These are phyloP conservation scores for Enteromius viviparus DNA, from an alignment of 2,797 vertebrate species.

Conservation along the genomic window DNA sequence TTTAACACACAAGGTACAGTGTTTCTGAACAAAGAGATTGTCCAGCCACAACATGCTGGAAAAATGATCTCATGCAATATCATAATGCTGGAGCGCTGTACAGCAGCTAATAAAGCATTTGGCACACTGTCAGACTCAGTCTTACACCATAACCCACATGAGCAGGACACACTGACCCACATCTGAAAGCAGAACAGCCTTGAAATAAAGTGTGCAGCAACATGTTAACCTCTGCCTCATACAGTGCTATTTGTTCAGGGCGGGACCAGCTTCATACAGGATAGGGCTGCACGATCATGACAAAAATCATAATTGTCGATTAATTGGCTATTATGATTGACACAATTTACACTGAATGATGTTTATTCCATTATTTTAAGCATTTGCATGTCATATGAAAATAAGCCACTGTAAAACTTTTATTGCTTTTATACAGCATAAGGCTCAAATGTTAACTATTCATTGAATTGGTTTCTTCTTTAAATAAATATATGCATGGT, in stretches of 20 bases:
- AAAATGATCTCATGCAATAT: not conserved
- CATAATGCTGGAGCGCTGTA: not conserved
- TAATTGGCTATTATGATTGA: no score
- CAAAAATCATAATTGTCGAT: no score
- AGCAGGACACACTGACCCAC: slow-evolving; percentile 14
- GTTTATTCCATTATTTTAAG: no score
- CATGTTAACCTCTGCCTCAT: not conserved
- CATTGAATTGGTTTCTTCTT: no score
- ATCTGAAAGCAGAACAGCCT: slow-evolving; percentile 3
- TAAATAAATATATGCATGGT: no score
- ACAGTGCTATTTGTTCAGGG: not conserved
- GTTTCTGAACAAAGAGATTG: not conserved
- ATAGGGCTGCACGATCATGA: not conserved
- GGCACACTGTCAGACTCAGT: not conserved
- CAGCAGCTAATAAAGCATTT: slow-evolving; percentile 10
- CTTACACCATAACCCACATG: no score
- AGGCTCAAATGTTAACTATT: no score
- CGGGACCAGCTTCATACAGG: not conserved
- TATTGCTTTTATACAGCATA: no score
- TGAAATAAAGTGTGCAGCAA: not conserved
- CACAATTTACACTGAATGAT: no score
- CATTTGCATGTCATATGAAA: no score
- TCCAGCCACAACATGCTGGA: no score
- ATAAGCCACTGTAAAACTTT: no score
- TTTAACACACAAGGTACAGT: not conserved